These are phyloP conservation scores for Malurus cyaneus DNA, from an alignment of 2,113 vertebrate species.

Conservation along the genomic window DNA sequence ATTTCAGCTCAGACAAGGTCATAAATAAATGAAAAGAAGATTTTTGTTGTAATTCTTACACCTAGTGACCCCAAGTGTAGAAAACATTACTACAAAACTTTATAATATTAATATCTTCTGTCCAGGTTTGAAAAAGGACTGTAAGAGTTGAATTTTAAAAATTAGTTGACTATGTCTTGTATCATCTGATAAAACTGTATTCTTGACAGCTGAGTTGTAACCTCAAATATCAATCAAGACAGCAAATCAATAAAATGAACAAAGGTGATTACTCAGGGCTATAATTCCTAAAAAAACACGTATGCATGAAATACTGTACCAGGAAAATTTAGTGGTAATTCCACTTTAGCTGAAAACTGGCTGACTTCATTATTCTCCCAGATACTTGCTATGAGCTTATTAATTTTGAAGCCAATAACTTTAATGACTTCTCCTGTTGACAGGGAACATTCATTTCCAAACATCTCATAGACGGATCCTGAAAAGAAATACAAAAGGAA, in stretches of 20 bases:
- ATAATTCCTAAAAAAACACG: not conserved
- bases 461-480: constrained; percentile 83
- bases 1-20: not conserved
- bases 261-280: not conserved
- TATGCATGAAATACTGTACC: constrained; percentile 65
- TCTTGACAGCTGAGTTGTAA: not conserved
- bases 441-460: constrained; percentile 80
- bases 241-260: not conserved
- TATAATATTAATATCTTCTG: not conserved
- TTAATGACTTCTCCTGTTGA: constrained; percentile 86
- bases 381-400: constrained; percentile 77
- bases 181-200: not conserved
- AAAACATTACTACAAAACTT: not conserved
- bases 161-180: not conserved
- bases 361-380: constrained; percentile 51
- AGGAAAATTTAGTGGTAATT: constrained; percentile 81
- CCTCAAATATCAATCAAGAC: not conserved
- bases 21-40: not conserved
- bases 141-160: not conserved
- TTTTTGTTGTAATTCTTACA: not conserved
- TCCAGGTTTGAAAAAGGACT: not conserved
- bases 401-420: constrained; percentile 80
- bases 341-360: constrained; percentile 58
- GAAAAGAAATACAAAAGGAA: constrained; percentile 28
- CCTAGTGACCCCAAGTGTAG: not conserved